These are phyloP conservation scores for Sylvicapra grimmia DNA, from an alignment of 2,113 vertebrate species.

Conservation along the genomic window DNA sequence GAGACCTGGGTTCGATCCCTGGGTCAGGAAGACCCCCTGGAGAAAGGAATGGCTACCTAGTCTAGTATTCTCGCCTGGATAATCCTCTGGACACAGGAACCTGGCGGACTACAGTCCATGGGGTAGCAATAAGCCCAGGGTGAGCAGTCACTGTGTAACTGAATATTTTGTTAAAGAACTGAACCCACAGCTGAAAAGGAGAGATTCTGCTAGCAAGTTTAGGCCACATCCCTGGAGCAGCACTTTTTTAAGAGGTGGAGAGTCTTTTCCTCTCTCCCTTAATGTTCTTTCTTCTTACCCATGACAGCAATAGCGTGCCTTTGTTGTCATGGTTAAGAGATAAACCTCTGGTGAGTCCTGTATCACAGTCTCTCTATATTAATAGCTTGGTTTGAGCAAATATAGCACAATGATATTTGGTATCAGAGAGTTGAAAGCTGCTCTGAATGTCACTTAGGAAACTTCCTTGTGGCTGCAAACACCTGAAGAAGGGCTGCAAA, in stretches of 20 bases:
- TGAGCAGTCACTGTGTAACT: not conserved
- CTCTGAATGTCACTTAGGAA: not conserved
- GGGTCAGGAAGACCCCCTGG: not conserved
- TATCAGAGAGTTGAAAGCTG: not conserved
- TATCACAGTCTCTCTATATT: not conserved
- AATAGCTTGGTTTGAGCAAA: not conserved
- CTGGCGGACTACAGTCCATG: not conserved
- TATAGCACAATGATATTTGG: not conserved
- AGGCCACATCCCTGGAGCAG: not conserved
- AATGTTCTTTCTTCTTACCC: not conserved
- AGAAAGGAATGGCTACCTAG: not conserved
- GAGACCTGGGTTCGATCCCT: fast-evolving
- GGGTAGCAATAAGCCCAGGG: not conserved
- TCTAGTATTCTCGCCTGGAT: not conserved
- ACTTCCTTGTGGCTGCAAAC: not conserved
- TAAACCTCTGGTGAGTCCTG: too few species aligned
- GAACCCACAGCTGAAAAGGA: not conserved
- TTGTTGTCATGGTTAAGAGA: not conserved
- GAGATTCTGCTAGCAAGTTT: not conserved
- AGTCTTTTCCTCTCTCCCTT: not conserved
- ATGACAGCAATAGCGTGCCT: not conserved
- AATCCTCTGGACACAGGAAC: not conserved
- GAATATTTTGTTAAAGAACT: not conserved
- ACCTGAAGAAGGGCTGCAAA: not conserved
- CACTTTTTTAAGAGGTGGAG: not conserved